phyloP scores from a whole-genome alignment of 1,140 invertebrate genomes.

The Apis florea region DNA sequence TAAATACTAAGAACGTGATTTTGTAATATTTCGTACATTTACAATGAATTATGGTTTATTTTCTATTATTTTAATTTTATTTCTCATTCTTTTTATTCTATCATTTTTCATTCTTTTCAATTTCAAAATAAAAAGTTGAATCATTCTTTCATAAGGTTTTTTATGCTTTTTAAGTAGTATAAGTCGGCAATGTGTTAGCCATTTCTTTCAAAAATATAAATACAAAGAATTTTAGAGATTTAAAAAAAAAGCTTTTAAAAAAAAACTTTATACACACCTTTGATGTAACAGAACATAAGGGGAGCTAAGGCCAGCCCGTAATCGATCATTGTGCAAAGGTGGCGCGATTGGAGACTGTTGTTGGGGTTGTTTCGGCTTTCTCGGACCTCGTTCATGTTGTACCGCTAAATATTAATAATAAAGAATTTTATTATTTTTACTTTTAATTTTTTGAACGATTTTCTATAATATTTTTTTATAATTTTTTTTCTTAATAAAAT shows the following conservation, averaged over 20 bases:
- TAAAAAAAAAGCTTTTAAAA: not conserved
- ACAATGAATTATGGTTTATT: too few relatives aligned
- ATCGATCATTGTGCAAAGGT: constrained; percentile 70
- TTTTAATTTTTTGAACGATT: not conserved
- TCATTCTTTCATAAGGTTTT: not conserved
- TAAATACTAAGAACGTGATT: not conserved
- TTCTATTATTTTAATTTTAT: too few relatives aligned
- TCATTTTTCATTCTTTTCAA: not conserved
- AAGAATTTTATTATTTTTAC: constrained; percentile 42
- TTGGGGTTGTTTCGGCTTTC: constrained; percentile 90
- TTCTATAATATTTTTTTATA: not conserved
- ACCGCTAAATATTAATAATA: constrained; percentile 86
- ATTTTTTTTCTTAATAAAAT: not conserved
- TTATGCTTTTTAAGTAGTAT: not conserved
- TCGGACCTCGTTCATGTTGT: constrained; percentile 97
- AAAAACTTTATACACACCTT: constrained; percentile 62
- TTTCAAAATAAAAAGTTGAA: not conserved
- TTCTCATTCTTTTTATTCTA: not conserved
- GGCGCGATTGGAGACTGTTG: constrained; percentile 73
- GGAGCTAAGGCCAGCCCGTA: constrained; percentile 58
- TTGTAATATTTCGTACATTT: not conserved
- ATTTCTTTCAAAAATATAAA: too few relatives aligned
- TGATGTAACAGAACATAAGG: constrained; percentile 66
- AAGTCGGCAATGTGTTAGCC: not conserved
- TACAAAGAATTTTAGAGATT: too few relatives aligned